A percentile compares a stretch with the other conserved stretches of the same genome.
These are phyloP conservation scores for Coecobrya sp. DNA, from an alignment of 2,888 invertebrate genomes.

Conservation along the genomic window DNA sequence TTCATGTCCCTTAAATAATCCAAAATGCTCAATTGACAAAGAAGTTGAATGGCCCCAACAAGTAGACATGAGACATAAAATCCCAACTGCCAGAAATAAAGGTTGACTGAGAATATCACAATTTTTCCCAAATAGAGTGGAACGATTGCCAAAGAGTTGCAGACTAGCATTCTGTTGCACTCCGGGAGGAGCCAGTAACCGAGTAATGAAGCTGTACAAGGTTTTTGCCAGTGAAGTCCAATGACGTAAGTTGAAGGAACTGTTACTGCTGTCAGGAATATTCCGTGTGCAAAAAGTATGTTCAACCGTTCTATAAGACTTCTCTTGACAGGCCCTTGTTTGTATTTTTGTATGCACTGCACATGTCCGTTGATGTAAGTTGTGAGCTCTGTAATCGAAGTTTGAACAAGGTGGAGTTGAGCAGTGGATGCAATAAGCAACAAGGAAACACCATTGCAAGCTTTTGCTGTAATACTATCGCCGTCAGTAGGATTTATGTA, in stretches of 20 bases:
- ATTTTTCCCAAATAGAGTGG: neutral
- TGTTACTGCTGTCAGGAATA: neutral
- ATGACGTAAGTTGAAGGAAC: neutral
- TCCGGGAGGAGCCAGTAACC: neutral
- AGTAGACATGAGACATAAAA: neutral
- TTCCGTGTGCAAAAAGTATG: neutral
- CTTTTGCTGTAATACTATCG: no score
- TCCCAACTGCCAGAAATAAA: neutral
- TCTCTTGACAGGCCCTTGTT: neutral
- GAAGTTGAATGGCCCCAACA: neutral
- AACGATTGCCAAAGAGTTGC: neutral
- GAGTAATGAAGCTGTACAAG: neutral
- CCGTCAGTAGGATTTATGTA: no score
- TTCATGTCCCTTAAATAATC: neutral
- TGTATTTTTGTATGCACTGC: neutral
- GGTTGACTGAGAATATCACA: neutral
- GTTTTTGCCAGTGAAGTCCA: neutral
- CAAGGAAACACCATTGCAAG: neutral
- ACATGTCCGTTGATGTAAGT: neutral
- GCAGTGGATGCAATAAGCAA: neutral
- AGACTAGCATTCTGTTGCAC: neutral
- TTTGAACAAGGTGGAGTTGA: neutral
- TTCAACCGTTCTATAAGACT: neutral
- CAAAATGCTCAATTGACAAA: slow-evolving; percentile 14
- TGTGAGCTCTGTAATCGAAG: neutral